Evolutionary conservation across 1,140 invertebrate species (phyloP).

Genomic region (Drosophila sturtevanti): DNA sequence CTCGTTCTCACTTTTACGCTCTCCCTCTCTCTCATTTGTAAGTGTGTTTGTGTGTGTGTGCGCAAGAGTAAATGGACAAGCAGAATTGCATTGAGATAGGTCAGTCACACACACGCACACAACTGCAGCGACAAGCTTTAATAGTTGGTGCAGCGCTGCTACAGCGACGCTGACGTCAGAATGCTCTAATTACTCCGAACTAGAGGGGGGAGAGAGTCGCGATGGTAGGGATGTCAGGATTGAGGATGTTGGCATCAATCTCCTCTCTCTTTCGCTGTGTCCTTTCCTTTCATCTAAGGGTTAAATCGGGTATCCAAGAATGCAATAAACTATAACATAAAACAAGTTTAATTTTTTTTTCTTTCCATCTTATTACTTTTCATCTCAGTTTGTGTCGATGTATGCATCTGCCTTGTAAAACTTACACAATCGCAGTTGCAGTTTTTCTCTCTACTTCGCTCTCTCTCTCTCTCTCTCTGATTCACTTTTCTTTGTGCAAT

Average conservation of each 20-base stretch:
- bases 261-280: background rate
- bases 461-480: slow-evolving; percentile 44
- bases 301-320: slow-evolving; percentile 14
- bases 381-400: slow-evolving; percentile 3
- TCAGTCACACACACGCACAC: slow-evolving; percentile 73
- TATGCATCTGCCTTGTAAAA: slow-evolving; percentile 51
- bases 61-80: slow-evolving; percentile 57
- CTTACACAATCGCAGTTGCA: slow-evolving; percentile 66
- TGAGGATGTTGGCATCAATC: slow-evolving; percentile 22
- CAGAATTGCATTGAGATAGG: slow-evolving; percentile 81
- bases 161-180: slow-evolving; percentile 26
- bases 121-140: slow-evolving; percentile 54
- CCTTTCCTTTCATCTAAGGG: background rate
- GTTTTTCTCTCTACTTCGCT: slow-evolving; percentile 31
- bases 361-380: slow-evolving; percentile 1
- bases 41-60: slow-evolving; percentile 22
- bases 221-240: background rate
- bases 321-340: slow-evolving; percentile 32
- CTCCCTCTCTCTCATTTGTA: slow-evolving; percentile 3
- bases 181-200: slow-evolving; percentile 67
- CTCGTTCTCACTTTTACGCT: slow-evolving; percentile 17
- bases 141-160: slow-evolving; percentile 34
- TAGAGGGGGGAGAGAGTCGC: slow-evolving; percentile 18
- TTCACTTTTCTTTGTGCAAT: slow-evolving; percentile 80
- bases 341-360: slow-evolving; percentile 65